These are phyloP conservation scores for Gari tellinella DNA, from an alignment of 2,888 invertebrate genomes.

Conservation along the genomic window DNA sequence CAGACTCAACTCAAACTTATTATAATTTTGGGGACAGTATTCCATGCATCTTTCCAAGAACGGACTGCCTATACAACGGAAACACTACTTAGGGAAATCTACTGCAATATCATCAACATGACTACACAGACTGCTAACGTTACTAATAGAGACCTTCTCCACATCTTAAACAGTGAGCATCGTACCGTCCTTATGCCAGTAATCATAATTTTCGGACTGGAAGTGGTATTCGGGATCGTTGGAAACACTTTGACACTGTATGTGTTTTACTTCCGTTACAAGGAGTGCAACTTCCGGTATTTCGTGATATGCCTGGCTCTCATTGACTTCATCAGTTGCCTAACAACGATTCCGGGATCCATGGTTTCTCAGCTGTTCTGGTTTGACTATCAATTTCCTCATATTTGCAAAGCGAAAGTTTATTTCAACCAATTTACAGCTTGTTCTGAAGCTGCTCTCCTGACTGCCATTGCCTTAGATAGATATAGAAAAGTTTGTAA, in stretches of 20 bases:
- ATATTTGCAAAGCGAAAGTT: conserved; percentile 27
- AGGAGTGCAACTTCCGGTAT: conserved; percentile 31
- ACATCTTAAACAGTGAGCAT: conserved; percentile 4
- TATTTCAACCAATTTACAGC: conserved; percentile 42
- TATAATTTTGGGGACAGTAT: too few species aligned
- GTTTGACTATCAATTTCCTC: conserved; percentile 20
- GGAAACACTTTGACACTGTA: conserved; percentile 30
- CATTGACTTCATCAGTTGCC: conserved; percentile 18
- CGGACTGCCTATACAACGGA: too few species aligned
- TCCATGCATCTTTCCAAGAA: too few species aligned
- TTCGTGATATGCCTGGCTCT: conserved; percentile 43
- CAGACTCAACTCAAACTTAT: too few species aligned
- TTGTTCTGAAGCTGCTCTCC: conserved; percentile 15
- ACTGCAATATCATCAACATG: too few species aligned
- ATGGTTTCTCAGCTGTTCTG: conserved; percentile 34
- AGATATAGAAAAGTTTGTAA: conserved; percentile 32
- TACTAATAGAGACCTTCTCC: too few species aligned
- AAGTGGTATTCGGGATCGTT: conserved; percentile 23
- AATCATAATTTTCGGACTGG: conserved; percentile 14
- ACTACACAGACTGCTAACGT: not conserved
- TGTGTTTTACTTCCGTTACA: conserved; percentile 25
- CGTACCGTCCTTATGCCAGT: conserved; percentile 8
- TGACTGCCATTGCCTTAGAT: conserved; percentile 29
- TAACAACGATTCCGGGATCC: conserved; percentile 39
- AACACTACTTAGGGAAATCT: too few species aligned